These are phyloP conservation scores for Emydura subglobosa DNA, from an alignment of 2,113 vertebrate genomes.

Conservation along the genomic window DNA sequence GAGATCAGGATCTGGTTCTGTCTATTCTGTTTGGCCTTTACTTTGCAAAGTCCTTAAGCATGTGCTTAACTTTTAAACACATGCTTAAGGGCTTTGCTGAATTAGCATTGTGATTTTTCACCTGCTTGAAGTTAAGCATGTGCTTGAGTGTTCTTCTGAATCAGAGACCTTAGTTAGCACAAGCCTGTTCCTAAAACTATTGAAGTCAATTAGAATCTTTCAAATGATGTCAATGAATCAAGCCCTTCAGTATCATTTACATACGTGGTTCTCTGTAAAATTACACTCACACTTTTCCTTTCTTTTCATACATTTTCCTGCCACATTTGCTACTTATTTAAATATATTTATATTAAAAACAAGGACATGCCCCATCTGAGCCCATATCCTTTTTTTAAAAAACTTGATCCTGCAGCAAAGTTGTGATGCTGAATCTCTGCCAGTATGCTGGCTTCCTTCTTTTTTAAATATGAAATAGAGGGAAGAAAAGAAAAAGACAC, in stretches of 20 bases:
- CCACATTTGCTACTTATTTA: not conserved
- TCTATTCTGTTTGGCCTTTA: not conserved
- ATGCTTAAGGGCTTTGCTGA: fast-evolving
- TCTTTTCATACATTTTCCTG: not conserved
- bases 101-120: fast-evolving
- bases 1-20: fast-evolving
- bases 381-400: not conserved
- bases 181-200: not conserved
- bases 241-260: not conserved
- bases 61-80: not conserved
- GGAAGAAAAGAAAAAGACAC: not conserved
- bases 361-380: not conserved
- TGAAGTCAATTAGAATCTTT: not conserved
- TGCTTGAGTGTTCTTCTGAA: not conserved
- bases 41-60: not conserved
- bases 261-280: not conserved
- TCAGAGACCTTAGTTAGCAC: not conserved
- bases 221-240: not conserved
- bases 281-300: not conserved
- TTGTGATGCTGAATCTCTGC: not conserved
- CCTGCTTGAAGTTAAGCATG: fast-evolving
- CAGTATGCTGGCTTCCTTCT: not conserved
- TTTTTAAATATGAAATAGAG: fast-evolving
- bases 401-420: not conserved
- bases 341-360: not conserved